Evolutionary conservation across 2,797 vertebrate genomes (phyloP), one percentile per base, ranked within the genome.

Genomic region (Gila robusta): DNA sequence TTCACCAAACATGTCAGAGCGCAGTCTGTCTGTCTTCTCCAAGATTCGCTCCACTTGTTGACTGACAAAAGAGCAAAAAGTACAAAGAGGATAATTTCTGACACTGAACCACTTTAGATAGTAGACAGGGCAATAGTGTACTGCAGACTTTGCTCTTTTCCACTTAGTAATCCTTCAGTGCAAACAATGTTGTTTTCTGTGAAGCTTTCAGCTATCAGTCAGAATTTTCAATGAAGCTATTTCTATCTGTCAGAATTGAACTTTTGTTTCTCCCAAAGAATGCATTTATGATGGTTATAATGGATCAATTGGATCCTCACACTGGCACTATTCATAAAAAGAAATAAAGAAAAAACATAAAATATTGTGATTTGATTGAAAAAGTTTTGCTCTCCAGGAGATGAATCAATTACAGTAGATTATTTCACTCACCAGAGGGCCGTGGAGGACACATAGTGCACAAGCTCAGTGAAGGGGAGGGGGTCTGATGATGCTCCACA

Each of bases 401-500:
- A 69, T 1, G 28, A 66, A 44, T 71, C 11, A 39, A 1, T 39
- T 16, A n/a, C 19, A 37, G 32, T 44, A 52, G 71, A 67, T 17
- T 49, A 69, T 64, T 16, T 76, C 28, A 92, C 97, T 97, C 95
- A 99, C 98, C 98, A 99, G 82, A 99, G 94, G 89, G 98, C 96
- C 37, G 97, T 99, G 72, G 98, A 99, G 82, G 98, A 99, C 92
- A 99, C 98, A 39, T 99, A 99, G 91, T 98, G 97, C 85, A 99
- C 98, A 41, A 98, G 96, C 87, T 99, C 97, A 0, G 98, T 99
- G 89, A 99, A 99, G 82, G 98, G 98, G 78, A 99, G 95, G 0
- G 98, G 98, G 88, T 99, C 98, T 26, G 98, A 98, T 1, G 98
- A 98, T 3, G 98, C 98, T 41, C 98, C 98, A 88, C 98, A 99